Evolutionary conservation across 2,113 vertebrate genomes (phyloP).

Genomic region (Rhagologus leucostigma): DNA sequence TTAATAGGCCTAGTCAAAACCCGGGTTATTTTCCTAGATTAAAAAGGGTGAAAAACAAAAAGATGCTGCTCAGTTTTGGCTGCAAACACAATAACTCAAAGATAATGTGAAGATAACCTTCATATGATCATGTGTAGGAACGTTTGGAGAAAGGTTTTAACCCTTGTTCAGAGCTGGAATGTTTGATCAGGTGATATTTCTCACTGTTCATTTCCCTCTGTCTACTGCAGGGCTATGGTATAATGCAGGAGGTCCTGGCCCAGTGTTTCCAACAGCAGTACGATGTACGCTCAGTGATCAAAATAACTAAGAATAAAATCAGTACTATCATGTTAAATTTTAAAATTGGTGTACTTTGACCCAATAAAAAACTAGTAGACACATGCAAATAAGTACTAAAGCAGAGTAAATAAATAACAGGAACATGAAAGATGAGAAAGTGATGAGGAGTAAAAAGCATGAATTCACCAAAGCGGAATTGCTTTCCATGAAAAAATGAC

Average conservation of each 20-base stretch:
- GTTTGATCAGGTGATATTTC: background rate
- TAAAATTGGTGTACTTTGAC: background rate
- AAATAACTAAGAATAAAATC: background rate
- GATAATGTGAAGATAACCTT: background rate
- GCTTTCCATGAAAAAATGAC: background rate
- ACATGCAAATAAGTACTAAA: background rate
- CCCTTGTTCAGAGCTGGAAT: background rate
- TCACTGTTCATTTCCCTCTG: background rate
- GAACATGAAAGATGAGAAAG: background rate
- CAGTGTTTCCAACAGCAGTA: background rate
- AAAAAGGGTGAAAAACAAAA: background rate
- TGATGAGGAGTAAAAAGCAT: background rate
- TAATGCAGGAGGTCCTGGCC: background rate
- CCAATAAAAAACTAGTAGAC: background rate
- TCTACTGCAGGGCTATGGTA: background rate
- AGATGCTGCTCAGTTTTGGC: background rate
- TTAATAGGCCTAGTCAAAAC: background rate
- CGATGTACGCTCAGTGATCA: background rate
- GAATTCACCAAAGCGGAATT: background rate
- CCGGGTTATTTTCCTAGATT: background rate
- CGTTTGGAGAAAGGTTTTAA: background rate
- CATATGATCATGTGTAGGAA: background rate
- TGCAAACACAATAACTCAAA: background rate
- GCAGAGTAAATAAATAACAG: background rate
- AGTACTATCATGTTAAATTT: background rate